phyloP scores from a whole-genome alignment of 1,140 invertebrate genomes.

The Frieseomelitta varia region DNA sequence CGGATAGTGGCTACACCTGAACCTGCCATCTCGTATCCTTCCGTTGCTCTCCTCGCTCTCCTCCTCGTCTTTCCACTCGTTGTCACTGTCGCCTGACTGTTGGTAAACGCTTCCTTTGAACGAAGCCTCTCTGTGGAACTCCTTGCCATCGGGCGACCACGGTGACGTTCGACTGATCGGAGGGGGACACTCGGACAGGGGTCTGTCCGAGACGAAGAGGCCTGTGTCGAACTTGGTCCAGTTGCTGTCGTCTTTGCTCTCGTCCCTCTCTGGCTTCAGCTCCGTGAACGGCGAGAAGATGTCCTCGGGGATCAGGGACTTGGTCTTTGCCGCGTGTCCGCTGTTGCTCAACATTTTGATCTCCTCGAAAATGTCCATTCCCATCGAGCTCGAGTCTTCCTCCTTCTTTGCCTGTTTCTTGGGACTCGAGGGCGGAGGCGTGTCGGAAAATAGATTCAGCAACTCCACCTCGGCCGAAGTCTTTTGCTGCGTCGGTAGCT shows the following conservation, averaged over 20 bases:
- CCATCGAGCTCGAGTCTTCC: constrained; percentile 64
- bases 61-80: constrained; percentile 80
- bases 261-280: constrained; percentile 66
- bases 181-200: constrained; percentile 76
- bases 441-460: constrained; percentile 77
- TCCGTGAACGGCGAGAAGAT: constrained; percentile 75
- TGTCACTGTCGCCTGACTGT: constrained; percentile 81
- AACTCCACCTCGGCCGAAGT: constrained; percentile 71
- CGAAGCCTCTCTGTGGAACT: constrained; percentile 81
- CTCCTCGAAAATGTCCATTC: constrained; percentile 79
- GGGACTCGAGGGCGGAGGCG: constrained; percentile 59
- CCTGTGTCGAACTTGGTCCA: constrained; percentile 82
- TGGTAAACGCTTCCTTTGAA: constrained; percentile 66
- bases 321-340: constrained; percentile 45
- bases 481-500: constrained; percentile 39
- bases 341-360: constrained; percentile 77
- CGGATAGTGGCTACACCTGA: constrained; percentile 65
- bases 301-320: constrained; percentile 66
- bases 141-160: constrained; percentile 90
- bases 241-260: constrained; percentile 74
- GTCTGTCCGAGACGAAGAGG: constrained; percentile 74
- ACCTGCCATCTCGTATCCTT: constrained; percentile 68
- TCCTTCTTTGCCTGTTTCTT: constrained; percentile 68
- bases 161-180: constrained; percentile 85
- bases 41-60: constrained; percentile 79